These are phyloP conservation scores for Trichopria drosophilae DNA, from an alignment of 2,888 invertebrate species.

Conservation along the genomic window DNA sequence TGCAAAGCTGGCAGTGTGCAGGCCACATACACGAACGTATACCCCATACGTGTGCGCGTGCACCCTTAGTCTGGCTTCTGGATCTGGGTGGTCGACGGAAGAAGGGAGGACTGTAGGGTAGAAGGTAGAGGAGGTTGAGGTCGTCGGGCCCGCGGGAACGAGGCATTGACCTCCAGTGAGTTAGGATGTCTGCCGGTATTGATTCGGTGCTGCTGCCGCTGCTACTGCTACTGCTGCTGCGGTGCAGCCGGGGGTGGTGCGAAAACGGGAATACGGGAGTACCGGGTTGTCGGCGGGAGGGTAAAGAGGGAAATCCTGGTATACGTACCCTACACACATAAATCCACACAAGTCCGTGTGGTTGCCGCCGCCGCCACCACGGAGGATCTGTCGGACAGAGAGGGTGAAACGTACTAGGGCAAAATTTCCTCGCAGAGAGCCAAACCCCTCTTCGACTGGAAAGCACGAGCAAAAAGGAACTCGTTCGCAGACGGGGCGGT, in stretches of 20 bases:
- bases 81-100: conserved; percentile 32
- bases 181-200: conserved; percentile 59
- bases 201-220: conserved; percentile 24
- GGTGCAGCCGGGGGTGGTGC: conserved; percentile 22
- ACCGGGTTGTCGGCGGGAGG: conserved; percentile 34
- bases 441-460: conserved; percentile 21
- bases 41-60: too few species aligned
- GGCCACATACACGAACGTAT: too few species aligned
- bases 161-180: conserved; percentile 65
- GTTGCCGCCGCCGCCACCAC: too few species aligned
- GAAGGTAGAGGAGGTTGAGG: conserved; percentile 54
- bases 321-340: too few species aligned
- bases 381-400: conserved; percentile 35
- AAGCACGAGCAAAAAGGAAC: conserved; percentile 39
- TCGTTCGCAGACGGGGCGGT: conserved; percentile 44
- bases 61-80: conserved; percentile 45
- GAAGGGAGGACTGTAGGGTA: conserved; percentile 32
- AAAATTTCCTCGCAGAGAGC: conserved; percentile 44
- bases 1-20: conserved; percentile 33
- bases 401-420: conserved; percentile 57
- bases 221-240: conserved; percentile 11
- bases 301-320: too few species aligned
- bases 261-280: conserved; percentile 11
- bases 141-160: conserved; percentile 62
- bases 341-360: too few species aligned